These are phyloP conservation scores for Pachyseris speciosa DNA, from an alignment of 64 coral and sea anemone species.

Conservation along the genomic window DNA sequence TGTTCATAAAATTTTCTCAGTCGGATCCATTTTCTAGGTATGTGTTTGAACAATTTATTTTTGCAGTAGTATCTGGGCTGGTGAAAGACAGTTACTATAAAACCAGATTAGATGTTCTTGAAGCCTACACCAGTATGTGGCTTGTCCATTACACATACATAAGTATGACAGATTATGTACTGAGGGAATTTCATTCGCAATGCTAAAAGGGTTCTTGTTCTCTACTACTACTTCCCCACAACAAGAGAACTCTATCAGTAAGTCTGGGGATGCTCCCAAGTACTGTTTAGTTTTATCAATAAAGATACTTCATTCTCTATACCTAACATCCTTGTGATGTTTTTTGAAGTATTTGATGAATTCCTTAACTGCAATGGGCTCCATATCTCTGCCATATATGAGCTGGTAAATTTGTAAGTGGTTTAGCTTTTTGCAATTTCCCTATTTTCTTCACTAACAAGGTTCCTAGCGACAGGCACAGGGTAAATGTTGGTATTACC, in stretches of 20 bases:
- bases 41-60: slow-evolving; percentile 16
- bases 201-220: slow-evolving; percentile 54
- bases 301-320: slow-evolving; percentile 67
- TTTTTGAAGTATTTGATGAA: slow-evolving; percentile 57
- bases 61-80: slow-evolving; percentile 16
- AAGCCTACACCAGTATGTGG: slow-evolving; percentile 42
- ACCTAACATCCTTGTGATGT: slow-evolving; percentile 45
- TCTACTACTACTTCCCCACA: slow-evolving; percentile 57
- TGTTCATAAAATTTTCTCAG: slow-evolving; percentile 5
- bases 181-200: slow-evolving; percentile 54
- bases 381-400: slow-evolving; percentile 68
- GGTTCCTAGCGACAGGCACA: no score
- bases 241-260: slow-evolving; percentile 65
- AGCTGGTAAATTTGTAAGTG: slow-evolving; percentile 57
- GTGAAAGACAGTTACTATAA: slow-evolving; percentile 56
- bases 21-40: slow-evolving; percentile 13
- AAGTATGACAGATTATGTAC: slow-evolving; percentile 63
- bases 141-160: slow-evolving; percentile 45
- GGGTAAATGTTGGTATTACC: no score
- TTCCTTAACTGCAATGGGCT: slow-evolving; percentile 48
- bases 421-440: slow-evolving; percentile 44
- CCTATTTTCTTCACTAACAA: not conserved
- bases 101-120: slow-evolving; percentile 66
- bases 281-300: slow-evolving; percentile 62
- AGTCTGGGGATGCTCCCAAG: slow-evolving; percentile 72